phyloP scores from a whole-genome alignment of 2,113 vertebrate genomes.

The Clarias magur region DNA sequence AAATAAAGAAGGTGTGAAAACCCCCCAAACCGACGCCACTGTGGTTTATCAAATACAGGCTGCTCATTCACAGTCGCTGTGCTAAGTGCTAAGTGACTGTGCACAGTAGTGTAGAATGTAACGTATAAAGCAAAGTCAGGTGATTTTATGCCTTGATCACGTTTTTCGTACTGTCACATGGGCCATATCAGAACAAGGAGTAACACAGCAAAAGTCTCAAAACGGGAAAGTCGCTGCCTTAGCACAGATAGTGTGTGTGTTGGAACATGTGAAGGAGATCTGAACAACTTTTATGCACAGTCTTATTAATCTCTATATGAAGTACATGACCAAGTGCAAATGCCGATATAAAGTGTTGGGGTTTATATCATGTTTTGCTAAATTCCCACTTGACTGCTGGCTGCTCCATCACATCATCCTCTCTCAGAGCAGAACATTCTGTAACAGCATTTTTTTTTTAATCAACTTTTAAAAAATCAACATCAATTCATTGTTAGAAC shows the following conservation, averaged over 20 bases:
- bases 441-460: not conserved
- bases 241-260: not conserved
- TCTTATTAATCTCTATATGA: not conserved
- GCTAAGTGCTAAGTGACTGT: no score
- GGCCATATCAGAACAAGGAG: not conserved
- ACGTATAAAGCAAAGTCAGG: not conserved
- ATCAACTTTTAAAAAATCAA: not conserved
- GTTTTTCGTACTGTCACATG: not conserved
- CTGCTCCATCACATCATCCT: not conserved
- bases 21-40: not conserved
- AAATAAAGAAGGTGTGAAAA: no score
- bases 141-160: not conserved
- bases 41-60: not conserved
- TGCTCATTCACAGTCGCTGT: no score
- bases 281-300: not conserved
- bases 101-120: not conserved
- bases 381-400: not conserved
- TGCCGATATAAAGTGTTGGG: no score
- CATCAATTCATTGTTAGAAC: not conserved
- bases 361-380: not conserved
- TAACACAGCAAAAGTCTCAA: not conserved
- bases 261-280: not conserved
- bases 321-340: not conserved
- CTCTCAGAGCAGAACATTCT: not conserved
- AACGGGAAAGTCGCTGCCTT: not conserved